Evolutionary conservation across 1,140 invertebrate genomes (phyloP).

Genomic region (Caenorhabditis brenneri): DNA sequence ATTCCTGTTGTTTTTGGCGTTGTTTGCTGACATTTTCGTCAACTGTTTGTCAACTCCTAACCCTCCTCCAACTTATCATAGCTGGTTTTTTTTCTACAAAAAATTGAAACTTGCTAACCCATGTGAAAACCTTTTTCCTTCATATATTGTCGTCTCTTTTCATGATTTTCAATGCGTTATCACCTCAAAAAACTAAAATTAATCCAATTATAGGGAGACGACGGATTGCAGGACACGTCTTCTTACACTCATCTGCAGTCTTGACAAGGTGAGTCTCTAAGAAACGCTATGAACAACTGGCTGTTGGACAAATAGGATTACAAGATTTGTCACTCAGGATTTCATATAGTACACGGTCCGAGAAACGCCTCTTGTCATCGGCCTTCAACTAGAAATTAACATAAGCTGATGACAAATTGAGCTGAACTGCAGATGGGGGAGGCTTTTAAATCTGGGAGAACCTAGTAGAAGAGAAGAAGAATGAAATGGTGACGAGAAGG

Average conservation of each 20-base stretch:
- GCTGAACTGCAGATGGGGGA: not conserved
- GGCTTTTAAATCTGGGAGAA: not conserved
- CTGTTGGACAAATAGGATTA: constrained; percentile 40
- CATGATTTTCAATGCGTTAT: no score
- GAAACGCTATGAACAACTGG: no score
- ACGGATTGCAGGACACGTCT: not conserved
- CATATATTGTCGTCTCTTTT: not conserved
- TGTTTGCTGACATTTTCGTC: not conserved
- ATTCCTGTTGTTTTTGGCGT: not conserved
- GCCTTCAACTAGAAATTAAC: constrained; percentile 2
- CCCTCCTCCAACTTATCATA: not conserved
- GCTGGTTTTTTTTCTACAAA: not conserved
- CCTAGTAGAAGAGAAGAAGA: not conserved
- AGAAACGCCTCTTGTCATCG: constrained; percentile 25
- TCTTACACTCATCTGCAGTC: not conserved
- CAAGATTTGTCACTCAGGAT: constrained; percentile 37
- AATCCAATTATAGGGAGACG: constrained; percentile 9
- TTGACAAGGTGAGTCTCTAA: constrained; percentile 10
- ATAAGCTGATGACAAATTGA: constrained; percentile 41
- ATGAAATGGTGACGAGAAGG: not conserved
- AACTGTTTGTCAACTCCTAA: constrained; percentile 12
- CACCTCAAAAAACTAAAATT: not conserved
- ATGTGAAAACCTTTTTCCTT: not conserved
- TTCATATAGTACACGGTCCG: constrained; percentile 10
- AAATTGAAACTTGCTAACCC: not conserved